These are phyloP conservation scores for Oscheius sp. DNA, from an alignment of 1,140 invertebrate species.

Conservation along the genomic window DNA sequence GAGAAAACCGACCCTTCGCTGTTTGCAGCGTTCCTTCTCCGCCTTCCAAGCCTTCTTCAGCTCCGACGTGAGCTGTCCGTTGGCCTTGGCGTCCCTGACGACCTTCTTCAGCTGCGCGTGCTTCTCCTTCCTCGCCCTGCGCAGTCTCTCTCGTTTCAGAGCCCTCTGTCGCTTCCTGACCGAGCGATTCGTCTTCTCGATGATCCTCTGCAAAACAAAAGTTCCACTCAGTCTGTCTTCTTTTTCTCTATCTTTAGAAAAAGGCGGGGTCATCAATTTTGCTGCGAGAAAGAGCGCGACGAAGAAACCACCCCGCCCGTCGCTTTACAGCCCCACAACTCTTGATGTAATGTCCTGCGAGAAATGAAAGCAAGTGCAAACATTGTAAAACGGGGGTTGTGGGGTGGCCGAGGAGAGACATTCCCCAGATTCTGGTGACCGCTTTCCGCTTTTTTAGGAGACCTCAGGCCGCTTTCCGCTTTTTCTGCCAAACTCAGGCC, in stretches of 20 bases:
- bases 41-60: not conserved
- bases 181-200: not conserved
- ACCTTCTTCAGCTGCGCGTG: not conserved
- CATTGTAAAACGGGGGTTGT: not conserved
- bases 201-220: not conserved
- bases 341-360: not conserved
- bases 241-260: no score
- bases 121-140: not conserved
- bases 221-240: not conserved
- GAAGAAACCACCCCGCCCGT: no score
- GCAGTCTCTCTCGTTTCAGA: not conserved
- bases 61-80: not conserved
- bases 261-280: no score
- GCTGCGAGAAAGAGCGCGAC: no score
- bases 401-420: no score
- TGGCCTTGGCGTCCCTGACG: not conserved
- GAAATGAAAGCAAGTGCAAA: not conserved
- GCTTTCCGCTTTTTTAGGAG: no score
- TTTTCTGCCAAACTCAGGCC: no score
- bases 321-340: not conserved
- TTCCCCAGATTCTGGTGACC: no score
- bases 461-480: no score
- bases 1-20: not conserved
- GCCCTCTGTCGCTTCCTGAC: not conserved
- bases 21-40: not conserved